These are phyloP conservation scores for Antechinus flavipes DNA, from an alignment of 2,113 vertebrate genomes.

Conservation along the genomic window DNA sequence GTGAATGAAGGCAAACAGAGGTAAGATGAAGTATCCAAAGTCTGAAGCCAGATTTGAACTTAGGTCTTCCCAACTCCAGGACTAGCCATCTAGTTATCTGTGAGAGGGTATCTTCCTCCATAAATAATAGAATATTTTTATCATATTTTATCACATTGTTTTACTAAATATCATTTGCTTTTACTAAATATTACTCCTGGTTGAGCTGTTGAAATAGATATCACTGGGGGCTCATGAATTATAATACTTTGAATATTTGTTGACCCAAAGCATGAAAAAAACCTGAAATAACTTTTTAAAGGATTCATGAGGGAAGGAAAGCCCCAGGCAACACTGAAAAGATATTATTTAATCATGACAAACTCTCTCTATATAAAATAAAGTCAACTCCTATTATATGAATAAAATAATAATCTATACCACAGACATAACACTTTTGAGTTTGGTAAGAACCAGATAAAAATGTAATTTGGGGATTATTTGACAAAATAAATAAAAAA, in stretches of 20 bases:
- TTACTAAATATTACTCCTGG: background rate
- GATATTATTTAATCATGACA: background rate
- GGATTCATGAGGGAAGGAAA: background rate
- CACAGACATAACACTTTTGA: background rate
- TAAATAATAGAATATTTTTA: background rate
- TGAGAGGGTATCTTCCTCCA: background rate
- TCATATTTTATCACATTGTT: background rate
- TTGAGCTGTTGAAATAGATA: background rate
- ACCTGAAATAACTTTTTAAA: background rate
- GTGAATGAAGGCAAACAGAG: background rate
- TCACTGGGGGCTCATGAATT: background rate
- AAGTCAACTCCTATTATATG: background rate
- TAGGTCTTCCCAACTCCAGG: background rate
- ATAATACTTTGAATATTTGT: background rate
- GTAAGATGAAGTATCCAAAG: background rate
- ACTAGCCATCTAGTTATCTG: background rate
- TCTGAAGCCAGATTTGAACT: background rate
- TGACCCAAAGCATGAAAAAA: background rate
- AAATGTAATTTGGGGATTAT: background rate
- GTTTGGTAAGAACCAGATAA: background rate
- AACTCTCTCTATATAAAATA: background rate
- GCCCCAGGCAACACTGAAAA: background rate
- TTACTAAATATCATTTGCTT: background rate
- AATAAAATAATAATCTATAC: background rate
- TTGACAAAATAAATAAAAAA: background rate